Base-by-base conservation (phyloP, 1,140 invertebrate genomes). In the Tetragnatha versicolor region DNA sequence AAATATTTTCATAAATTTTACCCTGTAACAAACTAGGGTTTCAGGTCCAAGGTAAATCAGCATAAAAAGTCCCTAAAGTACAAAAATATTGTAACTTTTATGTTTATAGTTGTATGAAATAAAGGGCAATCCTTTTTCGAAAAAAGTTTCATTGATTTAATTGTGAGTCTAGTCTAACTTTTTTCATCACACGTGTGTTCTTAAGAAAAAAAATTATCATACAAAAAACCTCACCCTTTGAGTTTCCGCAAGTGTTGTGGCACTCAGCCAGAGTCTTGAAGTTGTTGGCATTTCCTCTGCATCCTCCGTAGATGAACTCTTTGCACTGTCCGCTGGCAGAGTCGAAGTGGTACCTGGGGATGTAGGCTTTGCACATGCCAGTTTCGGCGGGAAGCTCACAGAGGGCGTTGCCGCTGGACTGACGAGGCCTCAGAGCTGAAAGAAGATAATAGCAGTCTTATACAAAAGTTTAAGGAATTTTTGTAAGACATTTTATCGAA, bases 301-400 rank as follows among this genome's bases (percentile, higher is more conserved):
- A 80, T 0, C 79, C 79, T 17, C 79, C 79, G 27, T 80, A 80
- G 25, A 68, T 22, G 55, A 82, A 82, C 31, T 47, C n/a, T 55
- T 81, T 79, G 29, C 81, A 82, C 0, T 33, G 12, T 20, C 70
- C 27, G 2, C 53, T 42, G 9, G 22, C 37, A 7, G 29, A 37
- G 35, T 82, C 76, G 55, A 76, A 81, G 39, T 68, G 80, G 60
- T 73, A 82, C 33, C 80, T 65, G 14, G 25, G 22, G 61, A 75
- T 45, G 47, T 25, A 60, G 3, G 42, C 79, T 25, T 22, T 20
- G 27, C 79, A 80, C 2, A 17, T 3, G 6, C 79, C 79, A 3
- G 69, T 61, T 6, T 65, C 69, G 14, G 33, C 14, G 1, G 22
- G 22, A 10, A 42, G 12, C 14, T 58, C 22, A 14, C 69, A 72